Evolutionary conservation across 2,113 vertebrate species (phyloP).

Genomic region (Columba livia): DNA sequence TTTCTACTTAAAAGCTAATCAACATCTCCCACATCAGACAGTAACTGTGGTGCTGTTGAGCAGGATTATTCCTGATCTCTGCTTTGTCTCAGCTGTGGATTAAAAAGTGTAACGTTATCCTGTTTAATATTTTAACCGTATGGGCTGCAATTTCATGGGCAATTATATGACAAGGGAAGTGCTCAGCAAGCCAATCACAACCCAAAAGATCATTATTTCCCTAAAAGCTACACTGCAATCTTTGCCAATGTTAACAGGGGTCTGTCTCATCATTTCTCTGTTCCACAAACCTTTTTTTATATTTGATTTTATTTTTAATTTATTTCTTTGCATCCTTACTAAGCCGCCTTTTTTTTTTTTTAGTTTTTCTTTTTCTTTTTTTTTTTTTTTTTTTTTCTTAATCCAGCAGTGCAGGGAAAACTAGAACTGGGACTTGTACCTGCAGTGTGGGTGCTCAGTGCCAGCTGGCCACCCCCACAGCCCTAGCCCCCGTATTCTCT

Average conservation of each 20-base stretch:
- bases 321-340: neutral
- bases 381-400: too few species aligned
- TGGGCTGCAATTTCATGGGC: slow-evolving; percentile 61
- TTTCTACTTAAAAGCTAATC: slow-evolving; percentile 69
- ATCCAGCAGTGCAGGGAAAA: neutral
- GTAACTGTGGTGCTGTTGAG: slow-evolving; percentile 41
- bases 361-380: neutral
- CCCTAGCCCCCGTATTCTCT: neutral
- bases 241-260: neutral
- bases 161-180: slow-evolving; percentile 53
- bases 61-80: slow-evolving; percentile 65
- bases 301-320: neutral
- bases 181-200: slow-evolving; percentile 18
- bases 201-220: neutral
- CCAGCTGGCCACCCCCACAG: neutral
- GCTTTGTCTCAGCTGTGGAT: slow-evolving; percentile 70
- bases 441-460: neutral
- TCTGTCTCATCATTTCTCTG: neutral
- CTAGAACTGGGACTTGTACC: neutral
- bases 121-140: slow-evolving; percentile 69
- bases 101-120: slow-evolving; percentile 66
- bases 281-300: neutral
- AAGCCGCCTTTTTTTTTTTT: neutral
- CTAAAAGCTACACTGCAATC: neutral
- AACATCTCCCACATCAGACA: slow-evolving; percentile 66